Base-by-base conservation (phyloP, 2,113 vertebrate genomes). In the Bagarius yarrelli region DNA sequence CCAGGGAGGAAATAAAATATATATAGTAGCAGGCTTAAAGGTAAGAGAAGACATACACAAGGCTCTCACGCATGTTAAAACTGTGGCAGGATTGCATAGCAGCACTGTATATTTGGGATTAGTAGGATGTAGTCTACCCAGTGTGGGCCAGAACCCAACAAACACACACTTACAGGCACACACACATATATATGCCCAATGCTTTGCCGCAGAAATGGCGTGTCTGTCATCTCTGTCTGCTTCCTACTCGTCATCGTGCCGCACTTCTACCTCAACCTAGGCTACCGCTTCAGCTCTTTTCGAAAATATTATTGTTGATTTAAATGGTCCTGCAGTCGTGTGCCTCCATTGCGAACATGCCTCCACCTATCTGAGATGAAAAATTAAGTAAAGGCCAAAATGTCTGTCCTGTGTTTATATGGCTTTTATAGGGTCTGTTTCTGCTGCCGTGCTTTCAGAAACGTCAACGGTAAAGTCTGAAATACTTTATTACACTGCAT, bases 221-320 rank as follows among this genome's bases (percentile, higher is more conserved):
- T 70, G 78, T 87, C 85, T 87, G 86, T 88, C 86, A 83, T 77
- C 82, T 23, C 78, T n/a, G 47, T 80, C 83, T 83, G 78, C 84
- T 78, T 79, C 85, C 47, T 82, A 74, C 75, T 81, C 85, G 86
- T 86, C 82, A 84, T 83, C 87, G 8, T 69, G 47, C n/a, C 59
- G 32, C 74, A 67, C 78, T 64, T 71, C 70, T 34, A 36, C 15
- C 73, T 44, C 67, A 79, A 57, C 84, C 72, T 36, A 55, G 30
- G 76, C 81, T 85, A 80, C 59, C 23, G 74, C 81, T 76, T 67
- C 67, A 78, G 56, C 34, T 79, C 79, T 79, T 60, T 83, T 78
- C 78, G 8, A 70, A 85, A 85, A 85, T 83, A 87, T 86, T 87
- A 87, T 83, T 81, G 78, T 86, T 84, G 86, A 88, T 74, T 80